Conservation (phyloP, 2,113 vertebrate species). For the Sturnira hondurensis region DNA sequence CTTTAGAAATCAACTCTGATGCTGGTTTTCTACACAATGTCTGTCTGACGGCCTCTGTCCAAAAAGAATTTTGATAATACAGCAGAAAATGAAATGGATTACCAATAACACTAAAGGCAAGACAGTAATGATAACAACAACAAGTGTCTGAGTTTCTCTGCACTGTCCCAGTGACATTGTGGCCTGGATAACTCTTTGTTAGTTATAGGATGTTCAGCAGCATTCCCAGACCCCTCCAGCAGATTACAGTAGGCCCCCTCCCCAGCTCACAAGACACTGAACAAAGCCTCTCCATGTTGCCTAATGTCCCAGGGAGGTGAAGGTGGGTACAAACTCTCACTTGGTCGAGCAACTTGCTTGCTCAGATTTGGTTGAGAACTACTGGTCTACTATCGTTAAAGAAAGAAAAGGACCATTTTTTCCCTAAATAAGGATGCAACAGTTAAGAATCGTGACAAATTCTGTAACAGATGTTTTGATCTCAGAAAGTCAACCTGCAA, state of each 20-base stretch:
- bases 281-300: not conserved
- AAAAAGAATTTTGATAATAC: not conserved
- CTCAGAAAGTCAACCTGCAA: not conserved
- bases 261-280: not conserved
- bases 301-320: not conserved
- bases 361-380: not conserved
- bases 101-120: not conserved
- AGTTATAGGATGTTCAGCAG: fast-evolving
- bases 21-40: not conserved
- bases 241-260: not conserved
- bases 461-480: not conserved
- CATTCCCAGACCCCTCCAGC: not conserved
- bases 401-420: not conserved
- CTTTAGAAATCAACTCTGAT: constrained; percentile 17
- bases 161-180: fast-evolving
- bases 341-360: not conserved
- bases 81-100: not conserved
- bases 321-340: not conserved
- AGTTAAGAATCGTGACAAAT: not conserved
- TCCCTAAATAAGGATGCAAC: not conserved
- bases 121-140: not conserved
- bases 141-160: not conserved
- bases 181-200: not conserved
- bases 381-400: not conserved
- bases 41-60: not conserved